These are phyloP conservation scores for Morpho helenor DNA, from an alignment of 2,888 invertebrate genomes.

Conservation along the genomic window DNA sequence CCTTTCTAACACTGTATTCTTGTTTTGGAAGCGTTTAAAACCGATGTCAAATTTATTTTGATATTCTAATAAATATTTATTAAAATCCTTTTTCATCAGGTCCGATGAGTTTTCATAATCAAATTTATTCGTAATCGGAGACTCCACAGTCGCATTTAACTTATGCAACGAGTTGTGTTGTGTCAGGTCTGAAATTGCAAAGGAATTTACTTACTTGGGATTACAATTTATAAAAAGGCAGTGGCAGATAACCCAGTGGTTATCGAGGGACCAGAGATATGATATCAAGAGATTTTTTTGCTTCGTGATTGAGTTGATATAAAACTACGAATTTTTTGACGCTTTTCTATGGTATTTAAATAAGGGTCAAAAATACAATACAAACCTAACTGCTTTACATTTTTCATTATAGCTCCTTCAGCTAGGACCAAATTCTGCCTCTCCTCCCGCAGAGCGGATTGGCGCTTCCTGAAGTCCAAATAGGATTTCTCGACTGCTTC, in stretches of 20 bases:
- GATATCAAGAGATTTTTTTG: too few species aligned
- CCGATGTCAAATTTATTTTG: slow-evolving; percentile 38
- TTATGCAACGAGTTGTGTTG: slow-evolving; percentile 31
- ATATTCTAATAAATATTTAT: slow-evolving; percentile 51
- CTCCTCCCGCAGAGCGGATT: slow-evolving; percentile 31
- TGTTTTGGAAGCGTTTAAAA: slow-evolving; percentile 38
- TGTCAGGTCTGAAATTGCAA: slow-evolving; percentile 22
- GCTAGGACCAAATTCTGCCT: slow-evolving; percentile 8
- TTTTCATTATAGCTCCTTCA: slow-evolving; percentile 4
- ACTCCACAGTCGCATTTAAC: slow-evolving; percentile 19
- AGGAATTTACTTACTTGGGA: not conserved
- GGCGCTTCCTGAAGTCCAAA: slow-evolving; percentile 52
- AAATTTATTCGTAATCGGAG: slow-evolving; percentile 15
- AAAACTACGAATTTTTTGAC: too few species aligned
- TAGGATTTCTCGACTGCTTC: slow-evolving; percentile 78
- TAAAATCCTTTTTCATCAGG: slow-evolving; percentile 38
- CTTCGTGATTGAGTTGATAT: too few species aligned
- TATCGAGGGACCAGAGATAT: too few species aligned
- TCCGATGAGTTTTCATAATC: slow-evolving; percentile 16
- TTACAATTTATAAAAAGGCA: too few species aligned
- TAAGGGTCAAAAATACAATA: too few species aligned
- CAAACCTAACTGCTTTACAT: slow-evolving; percentile 23
- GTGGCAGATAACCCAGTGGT: too few species aligned
- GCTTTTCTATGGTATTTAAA: too few species aligned
- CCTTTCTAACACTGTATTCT: slow-evolving; percentile 31